A percentile compares a stretch with the other conserved stretches of the same genome.
These are phyloP conservation scores for Apamea anceps DNA, from an alignment of 2,888 invertebrate genomes.

Conservation along the genomic window DNA sequence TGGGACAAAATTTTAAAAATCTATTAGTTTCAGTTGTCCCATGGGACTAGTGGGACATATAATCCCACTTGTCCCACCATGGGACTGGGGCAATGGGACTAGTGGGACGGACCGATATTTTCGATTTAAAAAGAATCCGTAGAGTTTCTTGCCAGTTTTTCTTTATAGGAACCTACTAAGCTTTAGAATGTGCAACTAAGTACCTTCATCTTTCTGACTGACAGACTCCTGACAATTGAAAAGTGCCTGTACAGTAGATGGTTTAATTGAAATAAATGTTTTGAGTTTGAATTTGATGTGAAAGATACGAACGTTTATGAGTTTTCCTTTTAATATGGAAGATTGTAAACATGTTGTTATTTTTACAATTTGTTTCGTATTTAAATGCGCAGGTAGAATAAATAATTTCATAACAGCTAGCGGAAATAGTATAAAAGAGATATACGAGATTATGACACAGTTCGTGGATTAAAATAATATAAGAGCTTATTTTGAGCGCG, in stretches of 20 bases:
- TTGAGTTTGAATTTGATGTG: not conserved
- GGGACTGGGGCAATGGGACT: too few species aligned
- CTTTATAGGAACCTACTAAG: not conserved
- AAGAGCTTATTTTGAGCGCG: slow-evolving; percentile 76
- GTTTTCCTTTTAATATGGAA: not conserved
- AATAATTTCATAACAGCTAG: slow-evolving; percentile 61
- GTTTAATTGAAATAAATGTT: not conserved
- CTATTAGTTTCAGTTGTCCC: too few species aligned
- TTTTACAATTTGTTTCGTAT: slow-evolving; percentile 8
- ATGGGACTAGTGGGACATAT: too few species aligned
- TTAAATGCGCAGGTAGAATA: slow-evolving; percentile 34
- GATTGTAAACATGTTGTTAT: slow-evolving; percentile 10
- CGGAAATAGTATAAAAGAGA: slow-evolving; percentile 75
- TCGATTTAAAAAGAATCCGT: not conserved
- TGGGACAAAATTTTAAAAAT: too few species aligned
- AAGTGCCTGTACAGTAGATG: not conserved
- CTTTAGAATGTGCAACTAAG: too few species aligned
- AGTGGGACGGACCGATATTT: not conserved
- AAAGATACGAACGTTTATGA: not conserved
- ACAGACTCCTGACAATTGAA: not conserved
- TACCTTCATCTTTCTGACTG: not conserved
- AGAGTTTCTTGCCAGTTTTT: not conserved
- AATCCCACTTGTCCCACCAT: too few species aligned
- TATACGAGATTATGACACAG: slow-evolving; percentile 82
- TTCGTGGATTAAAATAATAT: slow-evolving; percentile 85